Conservation (phyloP, 2,113 vertebrate genomes). For the Myiozetetes cayanensis region DNA sequence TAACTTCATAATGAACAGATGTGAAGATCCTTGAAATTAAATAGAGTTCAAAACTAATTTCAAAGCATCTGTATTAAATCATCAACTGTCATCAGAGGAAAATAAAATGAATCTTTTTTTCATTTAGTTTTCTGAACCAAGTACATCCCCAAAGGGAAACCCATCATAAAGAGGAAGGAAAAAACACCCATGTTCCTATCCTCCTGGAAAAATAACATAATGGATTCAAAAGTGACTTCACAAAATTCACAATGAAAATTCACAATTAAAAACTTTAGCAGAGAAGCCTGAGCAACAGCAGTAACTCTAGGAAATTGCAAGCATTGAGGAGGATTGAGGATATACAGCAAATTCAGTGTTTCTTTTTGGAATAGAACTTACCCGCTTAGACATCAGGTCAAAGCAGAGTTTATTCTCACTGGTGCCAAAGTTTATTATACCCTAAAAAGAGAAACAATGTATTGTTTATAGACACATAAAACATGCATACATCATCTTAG, state of each 20-base stretch:
- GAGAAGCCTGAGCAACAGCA: not conserved
- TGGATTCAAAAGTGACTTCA: not conserved
- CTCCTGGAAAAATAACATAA: not conserved
- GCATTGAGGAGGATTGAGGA: not conserved
- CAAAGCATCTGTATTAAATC: not conserved
- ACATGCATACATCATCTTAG: not conserved
- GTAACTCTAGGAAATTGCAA: not conserved
- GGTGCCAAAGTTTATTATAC: conserved; percentile 87
- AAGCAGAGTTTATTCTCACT: conserved; percentile 93
- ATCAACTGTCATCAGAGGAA: not conserved
- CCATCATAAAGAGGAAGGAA: not conserved
- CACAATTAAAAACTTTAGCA: not conserved
- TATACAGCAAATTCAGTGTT: not conserved
- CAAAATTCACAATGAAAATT: not conserved
- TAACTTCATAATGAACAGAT: not conserved
- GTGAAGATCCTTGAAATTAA: not conserved
- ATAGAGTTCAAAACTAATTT: not conserved
- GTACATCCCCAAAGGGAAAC: not conserved
- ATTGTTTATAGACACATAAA: not conserved
- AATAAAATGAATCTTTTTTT: not conserved
- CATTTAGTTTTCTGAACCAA: not conserved
- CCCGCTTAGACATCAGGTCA: conserved; percentile 86
- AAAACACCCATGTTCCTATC: not conserved
- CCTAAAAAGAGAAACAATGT: conserved; percentile 68
- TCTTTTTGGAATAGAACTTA: conserved; percentile 58